A percentile compares a stretch with the other conserved stretches of the same genome.
These are phyloP conservation scores for Sebastiscus albofasciatus DNA, from an alignment of 2,797 vertebrate genomes.

Conservation along the genomic window DNA sequence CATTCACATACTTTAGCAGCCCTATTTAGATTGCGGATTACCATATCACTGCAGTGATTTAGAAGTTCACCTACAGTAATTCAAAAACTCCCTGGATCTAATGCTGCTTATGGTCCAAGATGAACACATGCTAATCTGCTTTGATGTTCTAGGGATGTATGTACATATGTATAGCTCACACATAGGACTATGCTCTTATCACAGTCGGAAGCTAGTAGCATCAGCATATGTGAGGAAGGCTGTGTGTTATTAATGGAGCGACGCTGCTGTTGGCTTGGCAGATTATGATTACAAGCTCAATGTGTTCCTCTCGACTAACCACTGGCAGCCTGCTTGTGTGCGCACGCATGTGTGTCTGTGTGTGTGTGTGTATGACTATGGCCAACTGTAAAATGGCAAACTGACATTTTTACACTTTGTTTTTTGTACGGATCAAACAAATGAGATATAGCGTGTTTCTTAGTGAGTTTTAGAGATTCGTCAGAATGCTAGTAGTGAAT, in stretches of 20 bases:
- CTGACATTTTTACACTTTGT: not conserved
- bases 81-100: slow-evolving; percentile 49
- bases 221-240: slow-evolving; percentile 43
- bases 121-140: slow-evolving; percentile 68
- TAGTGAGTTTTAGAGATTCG: not conserved
- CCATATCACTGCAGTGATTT: slow-evolving; percentile 54
- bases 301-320: slow-evolving; percentile 41
- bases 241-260: slow-evolving; percentile 38
- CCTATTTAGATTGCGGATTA: slow-evolving; percentile 59
- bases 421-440: not conserved
- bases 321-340: slow-evolving; percentile 13
- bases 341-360: not conserved
- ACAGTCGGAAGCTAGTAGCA: slow-evolving; percentile 27
- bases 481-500: too few relatives aligned
- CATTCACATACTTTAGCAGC: slow-evolving; percentile 45
- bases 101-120: slow-evolving; percentile 35
- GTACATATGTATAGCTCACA: slow-evolving; percentile 37
- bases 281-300: slow-evolving; percentile 39
- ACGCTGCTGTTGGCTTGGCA: slow-evolving; percentile 31
- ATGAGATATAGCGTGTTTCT: not conserved
- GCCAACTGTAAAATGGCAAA: not conserved
- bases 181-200: slow-evolving; percentile 21
- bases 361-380: not conserved
- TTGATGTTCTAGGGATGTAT: slow-evolving; percentile 47
- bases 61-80: slow-evolving; percentile 49